A percentile compares a stretch with the other conserved stretches of the same genome.
phyloP scores from a whole-genome alignment of 2,113 vertebrate genomes.

The Alouatta palliata region DNA sequence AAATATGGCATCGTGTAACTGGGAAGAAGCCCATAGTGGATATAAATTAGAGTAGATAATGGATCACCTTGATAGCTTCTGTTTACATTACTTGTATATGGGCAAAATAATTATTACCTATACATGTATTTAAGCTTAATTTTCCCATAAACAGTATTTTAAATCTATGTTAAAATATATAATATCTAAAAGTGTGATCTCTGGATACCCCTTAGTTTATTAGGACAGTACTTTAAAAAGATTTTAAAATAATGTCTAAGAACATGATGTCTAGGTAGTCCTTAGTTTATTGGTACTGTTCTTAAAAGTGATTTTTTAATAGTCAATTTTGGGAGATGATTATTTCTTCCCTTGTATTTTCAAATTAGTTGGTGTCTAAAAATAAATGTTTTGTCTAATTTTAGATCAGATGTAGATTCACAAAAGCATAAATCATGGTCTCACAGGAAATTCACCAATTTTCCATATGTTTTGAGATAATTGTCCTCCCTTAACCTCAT shows the following conservation, averaged over 20 bases:
- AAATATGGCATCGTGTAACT: neutral
- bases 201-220: neutral
- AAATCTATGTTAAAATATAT: neutral
- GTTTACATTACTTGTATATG: constrained; percentile 61
- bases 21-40: neutral
- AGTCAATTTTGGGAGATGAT: neutral
- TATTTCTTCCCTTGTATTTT: constrained; percentile 45
- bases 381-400: neutral
- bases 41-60: neutral
- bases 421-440: neutral
- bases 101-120: neutral
- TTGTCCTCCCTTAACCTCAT: neutral
- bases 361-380: neutral
- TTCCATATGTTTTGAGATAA: neutral
- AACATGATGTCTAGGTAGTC: neutral
- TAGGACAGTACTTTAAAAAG: neutral
- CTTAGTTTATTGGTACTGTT: neutral
- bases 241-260: neutral
- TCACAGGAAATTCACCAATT: neutral
- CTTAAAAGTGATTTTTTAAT: neutral
- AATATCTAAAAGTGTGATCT: neutral
- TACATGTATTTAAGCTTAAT: constrained; percentile 11
- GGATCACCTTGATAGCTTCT: constrained; percentile 52
- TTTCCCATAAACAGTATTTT: constrained; percentile 47
- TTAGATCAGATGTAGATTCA: neutral